Conservation (phyloP, 2,888 invertebrate genomes). For the Ennomos fuscantarius region DNA sequence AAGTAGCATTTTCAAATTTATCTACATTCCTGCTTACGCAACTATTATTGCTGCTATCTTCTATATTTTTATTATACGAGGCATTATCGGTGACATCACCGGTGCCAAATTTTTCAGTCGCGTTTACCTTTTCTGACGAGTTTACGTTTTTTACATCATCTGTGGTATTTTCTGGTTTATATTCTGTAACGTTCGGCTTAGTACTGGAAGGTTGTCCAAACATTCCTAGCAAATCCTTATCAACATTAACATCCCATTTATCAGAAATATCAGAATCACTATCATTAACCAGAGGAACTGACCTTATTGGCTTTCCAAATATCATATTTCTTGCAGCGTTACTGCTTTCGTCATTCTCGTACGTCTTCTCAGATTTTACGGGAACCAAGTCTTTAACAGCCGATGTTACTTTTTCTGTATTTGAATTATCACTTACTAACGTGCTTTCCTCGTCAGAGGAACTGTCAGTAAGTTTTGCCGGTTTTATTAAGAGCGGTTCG, state of each 20-base stretch:
- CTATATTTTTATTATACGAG: background rate
- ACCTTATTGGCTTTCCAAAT: conserved; percentile 52
- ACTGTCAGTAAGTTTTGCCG: conserved; percentile 33
- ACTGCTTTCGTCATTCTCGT: background rate
- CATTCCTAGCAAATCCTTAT: conserved; percentile 43
- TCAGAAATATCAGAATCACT: conserved; percentile 42
- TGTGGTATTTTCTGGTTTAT: conserved; percentile 1
- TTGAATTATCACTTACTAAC: conserved; percentile 2
- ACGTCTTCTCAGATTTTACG: background rate
- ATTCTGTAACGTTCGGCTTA: conserved; percentile 5
- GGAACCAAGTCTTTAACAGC: conserved; percentile 13
- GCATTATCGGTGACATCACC: background rate
- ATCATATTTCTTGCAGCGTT: conserved; percentile 11
- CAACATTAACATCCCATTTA: conserved; percentile 57
- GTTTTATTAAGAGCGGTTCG: conserved; percentile 42
- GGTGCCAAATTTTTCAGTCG: background rate
- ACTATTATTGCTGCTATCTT: background rate
- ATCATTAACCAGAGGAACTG: conserved; percentile 58
- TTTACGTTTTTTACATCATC: background rate
- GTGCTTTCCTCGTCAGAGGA: conserved; percentile 31
- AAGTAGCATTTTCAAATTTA: background rate
- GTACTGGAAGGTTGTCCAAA: conserved; percentile 9
- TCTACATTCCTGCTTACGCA: background rate
- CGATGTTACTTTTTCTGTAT: background rate
- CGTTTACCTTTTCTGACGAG: background rate